phyloP scores from a whole-genome alignment of 2,797 vertebrate species.

The Acrossocheilus fasciatus region DNA sequence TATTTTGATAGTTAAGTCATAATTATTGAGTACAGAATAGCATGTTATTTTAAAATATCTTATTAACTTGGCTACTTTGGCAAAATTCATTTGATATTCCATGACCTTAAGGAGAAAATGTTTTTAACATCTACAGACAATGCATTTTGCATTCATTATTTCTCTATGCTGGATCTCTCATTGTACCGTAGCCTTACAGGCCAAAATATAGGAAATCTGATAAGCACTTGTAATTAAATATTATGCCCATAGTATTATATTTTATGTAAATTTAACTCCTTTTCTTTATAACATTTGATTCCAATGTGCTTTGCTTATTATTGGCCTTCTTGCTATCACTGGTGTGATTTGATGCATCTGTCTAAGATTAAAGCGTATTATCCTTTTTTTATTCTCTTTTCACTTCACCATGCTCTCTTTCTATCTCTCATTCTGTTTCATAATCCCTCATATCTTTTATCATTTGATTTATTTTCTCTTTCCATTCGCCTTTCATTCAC shows the following conservation, averaged over 20 bases:
- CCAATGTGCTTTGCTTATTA: background rate
- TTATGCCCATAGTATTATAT: background rate
- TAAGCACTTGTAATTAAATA: background rate
- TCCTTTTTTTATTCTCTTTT: background rate
- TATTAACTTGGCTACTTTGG: background rate
- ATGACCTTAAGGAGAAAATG: background rate
- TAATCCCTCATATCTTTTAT: conserved; percentile 24
- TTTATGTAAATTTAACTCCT: background rate
- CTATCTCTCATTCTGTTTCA: conserved; percentile 7
- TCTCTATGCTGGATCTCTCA: background rate
- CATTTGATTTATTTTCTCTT: conserved; percentile 1
- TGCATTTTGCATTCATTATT: background rate
- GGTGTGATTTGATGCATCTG: conserved; percentile 1
- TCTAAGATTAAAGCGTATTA: background rate
- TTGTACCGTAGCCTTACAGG: background rate
- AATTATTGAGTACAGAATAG: background rate
- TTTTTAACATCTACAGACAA: background rate
- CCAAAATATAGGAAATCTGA: background rate
- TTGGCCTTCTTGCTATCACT: background rate
- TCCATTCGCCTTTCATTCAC: background rate
- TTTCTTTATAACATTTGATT: background rate
- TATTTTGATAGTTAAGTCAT: background rate
- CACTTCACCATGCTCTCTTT: background rate
- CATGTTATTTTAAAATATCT: background rate
- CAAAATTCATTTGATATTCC: background rate